Evolutionary conservation across 1,140 invertebrate genomes (phyloP).

Genomic region (Aphidius gifuensis): DNA sequence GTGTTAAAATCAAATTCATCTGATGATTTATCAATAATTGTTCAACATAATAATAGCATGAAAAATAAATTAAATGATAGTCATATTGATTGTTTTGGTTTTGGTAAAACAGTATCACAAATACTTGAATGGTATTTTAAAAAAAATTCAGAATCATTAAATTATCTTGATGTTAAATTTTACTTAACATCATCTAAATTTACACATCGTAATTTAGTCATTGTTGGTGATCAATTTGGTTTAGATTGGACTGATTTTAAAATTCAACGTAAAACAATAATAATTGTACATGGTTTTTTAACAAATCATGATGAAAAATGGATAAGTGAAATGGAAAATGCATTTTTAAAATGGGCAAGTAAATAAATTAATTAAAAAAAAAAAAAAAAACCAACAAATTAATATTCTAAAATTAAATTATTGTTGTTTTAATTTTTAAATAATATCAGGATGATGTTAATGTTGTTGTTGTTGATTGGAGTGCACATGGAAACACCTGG

Average conservation of each 20-base stretch:
- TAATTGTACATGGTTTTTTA: conserved; percentile 62
- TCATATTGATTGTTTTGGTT: conserved; percentile 43
- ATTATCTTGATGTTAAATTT: conserved; percentile 42
- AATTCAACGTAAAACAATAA: conserved; percentile 50
- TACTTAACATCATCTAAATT: conserved; percentile 38
- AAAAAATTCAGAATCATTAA: conserved; percentile 26
- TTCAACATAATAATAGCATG: no score
- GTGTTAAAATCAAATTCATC: no score
- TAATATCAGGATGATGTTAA: conserved; percentile 56
- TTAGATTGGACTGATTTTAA: conserved; percentile 59
- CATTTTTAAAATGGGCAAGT: conserved; percentile 55
- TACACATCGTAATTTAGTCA: conserved; percentile 34
- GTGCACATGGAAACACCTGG: conserved; percentile 58
- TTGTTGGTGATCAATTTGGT: conserved; percentile 56
- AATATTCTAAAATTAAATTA: no score
- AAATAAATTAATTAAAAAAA: no score
- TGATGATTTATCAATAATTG: no score
- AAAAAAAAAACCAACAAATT: neutral
- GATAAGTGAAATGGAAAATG: conserved; percentile 54
- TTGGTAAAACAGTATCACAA: conserved; percentile 32
- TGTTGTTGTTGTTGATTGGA: conserved; percentile 61
- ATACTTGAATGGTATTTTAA: conserved; percentile 36
- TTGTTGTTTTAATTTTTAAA: no score
- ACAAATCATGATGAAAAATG: conserved; percentile 56
- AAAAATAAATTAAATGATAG: neutral